Conservation (phyloP, 2,888 invertebrate genomes). For the Tigriopus californicus region DNA sequence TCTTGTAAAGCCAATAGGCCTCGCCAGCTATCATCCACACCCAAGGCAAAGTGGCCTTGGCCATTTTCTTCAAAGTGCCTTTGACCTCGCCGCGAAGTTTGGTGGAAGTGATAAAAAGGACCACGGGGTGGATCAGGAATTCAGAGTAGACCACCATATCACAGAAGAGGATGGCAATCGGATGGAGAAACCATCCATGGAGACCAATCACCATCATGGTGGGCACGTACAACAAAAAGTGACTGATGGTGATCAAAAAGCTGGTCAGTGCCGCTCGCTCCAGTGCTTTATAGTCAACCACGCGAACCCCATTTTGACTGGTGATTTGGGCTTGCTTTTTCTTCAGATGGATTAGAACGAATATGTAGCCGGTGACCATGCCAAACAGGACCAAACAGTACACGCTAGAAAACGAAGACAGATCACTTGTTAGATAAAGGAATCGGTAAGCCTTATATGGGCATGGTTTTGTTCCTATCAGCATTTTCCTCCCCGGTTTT, state of each 20-base stretch:
- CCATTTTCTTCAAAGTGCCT: slow-evolving; percentile 16
- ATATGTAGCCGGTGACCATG: slow-evolving; percentile 22
- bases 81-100: slow-evolving; percentile 21
- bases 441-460: no score
- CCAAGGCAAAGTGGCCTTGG: no score
- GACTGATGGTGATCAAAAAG: slow-evolving; percentile 22
- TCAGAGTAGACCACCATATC: slow-evolving; percentile 24
- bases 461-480: no score
- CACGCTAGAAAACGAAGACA: neutral
- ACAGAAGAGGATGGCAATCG: slow-evolving; percentile 20
- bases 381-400: slow-evolving; percentile 21
- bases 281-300: slow-evolving; percentile 17
- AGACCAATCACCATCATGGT: slow-evolving; percentile 23
- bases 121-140: slow-evolving; percentile 23
- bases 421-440: neutral
- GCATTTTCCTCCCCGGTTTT: no score
- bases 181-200: slow-evolving; percentile 19
- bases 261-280: slow-evolving; percentile 21
- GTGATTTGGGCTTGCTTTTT: slow-evolving; percentile 14
- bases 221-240: slow-evolving; percentile 22
- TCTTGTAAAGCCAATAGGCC: no score
- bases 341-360: slow-evolving; percentile 18
- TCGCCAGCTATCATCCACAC: no score
- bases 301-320: neutral
- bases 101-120: slow-evolving; percentile 21